Evolutionary conservation across 2,888 invertebrate genomes (phyloP), one percentile per base, ranked within the genome.

Genomic region (Hemistola chrysoprasaria): DNA sequence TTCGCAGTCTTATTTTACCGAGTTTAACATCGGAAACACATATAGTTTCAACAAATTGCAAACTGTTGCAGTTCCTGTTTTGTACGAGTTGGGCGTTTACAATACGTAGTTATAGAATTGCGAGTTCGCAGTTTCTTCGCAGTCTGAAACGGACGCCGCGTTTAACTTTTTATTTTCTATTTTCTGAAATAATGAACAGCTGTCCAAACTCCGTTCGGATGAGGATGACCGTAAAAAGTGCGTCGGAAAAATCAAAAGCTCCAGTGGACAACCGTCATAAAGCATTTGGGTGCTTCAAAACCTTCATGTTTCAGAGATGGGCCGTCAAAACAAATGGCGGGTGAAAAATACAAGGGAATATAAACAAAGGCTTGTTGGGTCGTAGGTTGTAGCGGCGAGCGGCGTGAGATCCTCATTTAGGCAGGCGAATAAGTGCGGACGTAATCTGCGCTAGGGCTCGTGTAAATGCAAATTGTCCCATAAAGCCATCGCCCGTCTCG

Each of bases 401-500:
- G 67, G 72, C 59, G 69, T 67, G 69, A 62, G 68, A 62, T 64
- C 61, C 74, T 84, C 80, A 80, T 86, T 87, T 84, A 76, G 76
- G 71, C 76, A 75, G 78, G 76, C 67, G 85, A 83, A 82, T 86
- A 85, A 87, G 82, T 82, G 77, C 83, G 79, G 72, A 70, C 78
- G 83, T 87, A 87, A 87, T 87, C 86, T 84, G 79, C 79, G 81
- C 82, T 73, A 66, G 73, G 76, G 82, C 81, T 83, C 86, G 86
- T 87, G 88, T 87, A 87, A 88, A 88, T 88, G 88, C 86, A 88
- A 88, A 88, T 88, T 77, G 85, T 84, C 78, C 83, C 77, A 86
- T 87, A 87, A 88, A 84, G 84, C 84, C 79, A 79, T 81, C 71
- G 71, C 62, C 62, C 59, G 54, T 56, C 59, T 61, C 16, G 16